These are phyloP conservation scores for Caenorhabditis inopinata DNA, from an alignment of 1,140 invertebrate genomes.

Conservation along the genomic window DNA sequence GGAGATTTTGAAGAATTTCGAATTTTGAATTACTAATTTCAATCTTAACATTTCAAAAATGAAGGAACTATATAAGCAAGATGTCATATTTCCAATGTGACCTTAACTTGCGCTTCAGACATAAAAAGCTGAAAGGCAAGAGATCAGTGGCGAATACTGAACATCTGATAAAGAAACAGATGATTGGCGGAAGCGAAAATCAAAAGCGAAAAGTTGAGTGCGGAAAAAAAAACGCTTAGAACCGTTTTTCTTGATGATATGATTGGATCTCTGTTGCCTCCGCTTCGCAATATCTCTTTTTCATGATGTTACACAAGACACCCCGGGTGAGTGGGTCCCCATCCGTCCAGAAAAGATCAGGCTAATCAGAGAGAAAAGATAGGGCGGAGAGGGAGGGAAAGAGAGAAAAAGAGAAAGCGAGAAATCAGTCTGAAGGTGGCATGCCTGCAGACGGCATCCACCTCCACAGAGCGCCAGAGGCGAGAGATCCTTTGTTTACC, in stretches of 20 bases:
- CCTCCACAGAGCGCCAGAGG: slow-evolving; percentile 17
- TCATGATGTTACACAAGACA: slow-evolving; percentile 24
- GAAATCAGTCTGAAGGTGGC: slow-evolving; percentile 19
- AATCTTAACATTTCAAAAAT: too few relatives aligned
- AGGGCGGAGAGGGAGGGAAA: too few relatives aligned
- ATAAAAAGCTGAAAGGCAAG: background rate
- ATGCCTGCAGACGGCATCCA: slow-evolving; percentile 8
- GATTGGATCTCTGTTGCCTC: slow-evolving; percentile 9
- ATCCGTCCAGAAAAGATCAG: background rate
- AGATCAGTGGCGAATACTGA: too few relatives aligned
- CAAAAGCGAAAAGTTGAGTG: background rate
- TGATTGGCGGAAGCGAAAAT: background rate
- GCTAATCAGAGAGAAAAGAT: slow-evolving; percentile 24
- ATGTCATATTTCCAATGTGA: too few relatives aligned
- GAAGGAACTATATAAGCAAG: too few relatives aligned
- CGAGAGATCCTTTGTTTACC: background rate
- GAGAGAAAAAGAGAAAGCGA: background rate
- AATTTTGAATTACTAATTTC: too few relatives aligned
- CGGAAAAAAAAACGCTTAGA: background rate
- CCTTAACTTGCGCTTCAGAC: too few relatives aligned
- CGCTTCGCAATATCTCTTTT: slow-evolving; percentile 1
- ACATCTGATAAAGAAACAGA: background rate
- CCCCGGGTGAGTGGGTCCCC: background rate
- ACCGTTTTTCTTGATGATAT: slow-evolving; percentile 25
- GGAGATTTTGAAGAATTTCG: too few relatives aligned